These are phyloP conservation scores for Philotrypesis tridentata DNA, from an alignment of 1,140 invertebrate genomes.

Conservation along the genomic window DNA sequence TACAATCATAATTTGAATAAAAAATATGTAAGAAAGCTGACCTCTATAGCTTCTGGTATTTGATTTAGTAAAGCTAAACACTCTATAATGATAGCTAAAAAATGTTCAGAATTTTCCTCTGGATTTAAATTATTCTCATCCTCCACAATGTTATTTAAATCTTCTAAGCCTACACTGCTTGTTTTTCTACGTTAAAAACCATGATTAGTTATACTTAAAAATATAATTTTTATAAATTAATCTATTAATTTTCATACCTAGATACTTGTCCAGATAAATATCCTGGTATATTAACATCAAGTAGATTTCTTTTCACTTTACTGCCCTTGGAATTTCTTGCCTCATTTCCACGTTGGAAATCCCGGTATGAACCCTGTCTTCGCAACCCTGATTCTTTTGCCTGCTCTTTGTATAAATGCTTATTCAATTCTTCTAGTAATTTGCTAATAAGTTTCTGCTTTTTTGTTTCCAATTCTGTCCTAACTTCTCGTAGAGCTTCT, in stretches of 20 bases:
- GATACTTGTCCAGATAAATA: conserved; percentile 51
- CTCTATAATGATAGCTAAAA: conserved; percentile 88
- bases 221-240: conserved; percentile 28
- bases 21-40: conserved; percentile 63
- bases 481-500: conserved; percentile 86
- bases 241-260: conserved; percentile 49
- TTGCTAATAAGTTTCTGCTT: conserved; percentile 83
- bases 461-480: conserved; percentile 81
- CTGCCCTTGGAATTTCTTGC: conserved; percentile 71
- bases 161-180: conserved; percentile 54
- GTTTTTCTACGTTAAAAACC: conserved; percentile 51
- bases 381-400: conserved; percentile 76
- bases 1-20: conserved; percentile 18
- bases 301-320: conserved; percentile 62
- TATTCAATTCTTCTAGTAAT: conserved; percentile 82
- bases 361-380: conserved; percentile 77
- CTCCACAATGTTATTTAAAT: conserved; percentile 75
- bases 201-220: conserved; percentile 20
- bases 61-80: conserved; percentile 89
- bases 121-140: conserved; percentile 79
- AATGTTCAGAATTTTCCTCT: conserved; percentile 81
- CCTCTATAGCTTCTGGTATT: conserved; percentile 88
- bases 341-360: conserved; percentile 75
- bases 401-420: conserved; percentile 83
- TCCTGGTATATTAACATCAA: conserved; percentile 56